These are phyloP conservation scores for Carcinoscorpius rotundicauda DNA, from an alignment of 1,140 invertebrate genomes.

Conservation along the genomic window DNA sequence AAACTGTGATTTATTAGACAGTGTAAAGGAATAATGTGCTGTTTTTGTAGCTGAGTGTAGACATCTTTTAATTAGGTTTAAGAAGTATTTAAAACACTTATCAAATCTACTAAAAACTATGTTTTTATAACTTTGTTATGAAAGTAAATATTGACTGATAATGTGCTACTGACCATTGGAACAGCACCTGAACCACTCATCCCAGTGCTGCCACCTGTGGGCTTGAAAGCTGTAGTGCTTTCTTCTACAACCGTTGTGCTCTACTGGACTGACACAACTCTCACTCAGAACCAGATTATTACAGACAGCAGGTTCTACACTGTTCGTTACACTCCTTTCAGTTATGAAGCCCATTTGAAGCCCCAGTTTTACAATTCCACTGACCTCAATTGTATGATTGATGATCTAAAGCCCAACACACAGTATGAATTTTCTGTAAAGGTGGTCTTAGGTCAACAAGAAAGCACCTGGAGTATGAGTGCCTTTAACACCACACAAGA, in stretches of 20 bases:
- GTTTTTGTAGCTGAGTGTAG: no score
- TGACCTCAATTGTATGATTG: slow-evolving; percentile 81
- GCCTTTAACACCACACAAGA: slow-evolving; percentile 78
- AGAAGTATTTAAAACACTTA: no score
- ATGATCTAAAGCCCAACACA: slow-evolving; percentile 82
- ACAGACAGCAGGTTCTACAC: slow-evolving; percentile 76
- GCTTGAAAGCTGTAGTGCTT: slow-evolving; percentile 71
- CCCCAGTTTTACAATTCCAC: slow-evolving; percentile 72
- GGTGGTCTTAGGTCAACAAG: slow-evolving; percentile 58
- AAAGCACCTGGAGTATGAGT: slow-evolving; percentile 87
- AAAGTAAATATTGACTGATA: background rate
- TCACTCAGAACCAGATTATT: slow-evolving; percentile 61
- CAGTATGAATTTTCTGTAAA: slow-evolving; percentile 94
- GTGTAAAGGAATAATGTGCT: no score
- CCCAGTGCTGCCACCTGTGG: slow-evolving; percentile 77
- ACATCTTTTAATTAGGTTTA: no score
- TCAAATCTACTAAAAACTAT: no score
- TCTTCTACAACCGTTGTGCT: slow-evolving; percentile 79
- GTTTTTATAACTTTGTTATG: background rate
- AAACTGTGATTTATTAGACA: no score
- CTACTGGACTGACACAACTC: slow-evolving; percentile 87
- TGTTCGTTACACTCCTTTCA: slow-evolving; percentile 49
- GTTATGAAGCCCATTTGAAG: slow-evolving; percentile 45
- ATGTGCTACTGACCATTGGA: background rate
- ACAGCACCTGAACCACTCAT: slow-evolving; percentile 33